Conservation (phyloP, 2,797 vertebrate genomes). For the Pseudomugil tenellus region DNA sequence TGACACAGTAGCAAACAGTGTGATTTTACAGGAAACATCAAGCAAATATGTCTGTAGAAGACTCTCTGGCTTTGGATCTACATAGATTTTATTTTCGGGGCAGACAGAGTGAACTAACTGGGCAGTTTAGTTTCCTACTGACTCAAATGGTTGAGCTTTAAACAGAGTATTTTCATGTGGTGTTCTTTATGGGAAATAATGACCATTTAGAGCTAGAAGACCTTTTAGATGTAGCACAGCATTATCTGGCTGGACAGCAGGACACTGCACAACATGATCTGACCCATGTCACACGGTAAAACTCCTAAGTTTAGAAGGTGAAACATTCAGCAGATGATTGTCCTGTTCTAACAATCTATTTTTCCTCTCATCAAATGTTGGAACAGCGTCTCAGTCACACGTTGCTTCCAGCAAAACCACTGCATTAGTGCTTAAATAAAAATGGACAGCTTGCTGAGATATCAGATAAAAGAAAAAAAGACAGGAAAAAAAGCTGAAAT, state of each 20-base stretch:
- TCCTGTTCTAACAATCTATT: neutral
- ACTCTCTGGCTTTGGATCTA: too few species aligned
- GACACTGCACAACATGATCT: neutral
- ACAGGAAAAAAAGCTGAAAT: conserved; percentile 2
- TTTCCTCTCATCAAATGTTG: neutral
- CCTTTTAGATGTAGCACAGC: neutral
- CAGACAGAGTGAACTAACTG: too few species aligned
- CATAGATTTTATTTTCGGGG: too few species aligned
- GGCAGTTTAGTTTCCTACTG: too few species aligned
- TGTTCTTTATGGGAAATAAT: too few species aligned
- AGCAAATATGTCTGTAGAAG: too few species aligned
- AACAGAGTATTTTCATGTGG: too few species aligned
- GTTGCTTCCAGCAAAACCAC: neutral
- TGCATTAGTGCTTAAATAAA: neutral
- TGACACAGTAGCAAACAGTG: too few species aligned
- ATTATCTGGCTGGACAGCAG: neutral
- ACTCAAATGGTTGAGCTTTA: too few species aligned
- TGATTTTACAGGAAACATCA: too few species aligned
- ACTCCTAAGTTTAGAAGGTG: neutral
- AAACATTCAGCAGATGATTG: conserved; percentile 6
- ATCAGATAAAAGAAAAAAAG: neutral
- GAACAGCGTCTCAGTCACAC: neutral
- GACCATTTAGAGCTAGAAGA: too few species aligned
- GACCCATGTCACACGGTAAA: neutral
- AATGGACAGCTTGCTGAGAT: neutral